A percentile compares a stretch with the other conserved stretches of the same genome.
phyloP scores from a whole-genome alignment of 2,797 vertebrate species.

The Trachurus trachurus region DNA sequence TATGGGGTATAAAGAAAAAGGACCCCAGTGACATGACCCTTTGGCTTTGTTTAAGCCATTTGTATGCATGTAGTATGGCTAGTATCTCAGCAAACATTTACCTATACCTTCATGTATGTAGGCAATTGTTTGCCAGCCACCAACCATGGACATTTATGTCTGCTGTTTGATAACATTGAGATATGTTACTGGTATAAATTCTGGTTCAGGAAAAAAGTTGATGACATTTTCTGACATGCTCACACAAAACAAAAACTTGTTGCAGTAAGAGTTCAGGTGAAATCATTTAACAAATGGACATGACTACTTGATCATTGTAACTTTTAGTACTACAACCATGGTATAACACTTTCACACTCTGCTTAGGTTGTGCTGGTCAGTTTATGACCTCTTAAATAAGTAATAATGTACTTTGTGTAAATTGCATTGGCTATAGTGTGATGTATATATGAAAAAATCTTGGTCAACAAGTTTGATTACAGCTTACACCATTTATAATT shows the following conservation, averaged over 20 bases:
- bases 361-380: neutral
- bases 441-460: constrained; percentile 12
- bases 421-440: constrained; percentile 25
- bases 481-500: constrained; percentile 60
- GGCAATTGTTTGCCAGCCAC: neutral
- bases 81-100: no score
- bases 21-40: no score
- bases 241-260: no score
- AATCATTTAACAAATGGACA: no score
- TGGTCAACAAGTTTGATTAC: constrained; percentile 56
- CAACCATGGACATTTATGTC: neutral
- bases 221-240: no score
- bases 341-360: neutral
- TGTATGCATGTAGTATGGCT: no score
- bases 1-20: neutral
- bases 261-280: no score
- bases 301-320: neutral
- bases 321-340: neutral
- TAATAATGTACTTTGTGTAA: neutral
- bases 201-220: no score
- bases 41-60: neutral
- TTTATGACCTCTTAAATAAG: constrained; percentile 3
- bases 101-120: neutral
- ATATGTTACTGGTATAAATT: no score
- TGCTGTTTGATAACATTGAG: neutral